phyloP scores from a whole-genome alignment of 2,797 vertebrate species.

The Pteronotus mesoamericanus region DNA sequence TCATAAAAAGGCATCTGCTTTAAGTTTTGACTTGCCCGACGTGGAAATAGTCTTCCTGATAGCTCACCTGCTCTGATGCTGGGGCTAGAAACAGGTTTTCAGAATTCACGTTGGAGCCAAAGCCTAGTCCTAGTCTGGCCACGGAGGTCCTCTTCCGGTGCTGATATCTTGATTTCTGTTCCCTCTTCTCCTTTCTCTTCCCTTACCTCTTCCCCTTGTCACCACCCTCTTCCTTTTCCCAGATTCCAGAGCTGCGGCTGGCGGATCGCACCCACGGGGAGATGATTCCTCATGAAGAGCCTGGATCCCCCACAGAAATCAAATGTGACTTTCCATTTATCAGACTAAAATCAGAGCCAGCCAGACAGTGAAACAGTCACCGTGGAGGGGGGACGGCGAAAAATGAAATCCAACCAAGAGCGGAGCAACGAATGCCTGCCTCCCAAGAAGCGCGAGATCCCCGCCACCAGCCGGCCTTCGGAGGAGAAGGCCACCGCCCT shows the following conservation, averaged over 20 bases:
- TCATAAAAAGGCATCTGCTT: neutral
- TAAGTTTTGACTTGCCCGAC: neutral
- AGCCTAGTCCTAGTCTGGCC: neutral
- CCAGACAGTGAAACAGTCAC: constrained; percentile 88
- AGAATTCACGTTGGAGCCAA: neutral
- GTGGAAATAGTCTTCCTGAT: neutral
- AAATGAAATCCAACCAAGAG: constrained; percentile 99
- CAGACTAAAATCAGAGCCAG: constrained; percentile 86
- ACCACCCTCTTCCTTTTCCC: constrained; percentile 52
- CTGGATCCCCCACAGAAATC: constrained; percentile 90
- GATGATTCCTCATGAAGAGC: constrained; percentile 99
- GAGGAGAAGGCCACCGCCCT: constrained; percentile 88
- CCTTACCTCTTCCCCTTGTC: neutral
- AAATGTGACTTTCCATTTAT: constrained; percentile 90
- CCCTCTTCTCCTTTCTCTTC: neutral
- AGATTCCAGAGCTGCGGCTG: constrained; percentile 88
- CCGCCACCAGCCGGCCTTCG: constrained; percentile 89
- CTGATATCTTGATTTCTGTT: constrained; percentile 47
- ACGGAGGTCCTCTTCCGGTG: neutral
- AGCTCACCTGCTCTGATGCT: neutral
- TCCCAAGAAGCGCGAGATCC: constrained; percentile 97
- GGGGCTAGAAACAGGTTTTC: neutral
- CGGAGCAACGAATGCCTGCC: constrained; percentile 99
- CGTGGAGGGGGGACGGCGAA: constrained; percentile 86
- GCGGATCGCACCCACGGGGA: constrained; percentile 89